Conservation (phyloP, 1,140 invertebrate species). For the Sesamia nonagrioides region DNA sequence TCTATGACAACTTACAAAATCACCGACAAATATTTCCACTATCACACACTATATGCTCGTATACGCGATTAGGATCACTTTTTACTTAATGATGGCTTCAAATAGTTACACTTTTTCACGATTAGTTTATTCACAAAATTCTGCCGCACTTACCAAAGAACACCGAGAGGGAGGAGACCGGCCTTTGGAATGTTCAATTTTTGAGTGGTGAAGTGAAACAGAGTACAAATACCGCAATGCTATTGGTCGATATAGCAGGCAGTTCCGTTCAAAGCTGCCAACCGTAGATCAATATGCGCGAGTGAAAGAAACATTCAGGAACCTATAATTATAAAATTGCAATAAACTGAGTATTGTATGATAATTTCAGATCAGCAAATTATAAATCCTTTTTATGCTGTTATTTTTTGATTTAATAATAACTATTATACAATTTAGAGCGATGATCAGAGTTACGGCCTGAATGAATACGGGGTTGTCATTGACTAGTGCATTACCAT, state of each 20-base stretch:
- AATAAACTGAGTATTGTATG: neutral
- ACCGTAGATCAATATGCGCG: conserved; percentile 78
- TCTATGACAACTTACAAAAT: conserved; percentile 75
- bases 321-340: conserved; percentile 58
- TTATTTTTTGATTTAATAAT: neutral
- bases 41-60: conserved; percentile 72
- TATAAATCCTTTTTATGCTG: neutral
- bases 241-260: conserved; percentile 78
- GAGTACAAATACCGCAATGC: conserved; percentile 74
- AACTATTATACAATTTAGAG: neutral
- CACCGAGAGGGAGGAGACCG: conserved; percentile 89
- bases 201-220: conserved; percentile 86
- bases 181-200: conserved; percentile 90
- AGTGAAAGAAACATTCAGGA: conserved; percentile 66
- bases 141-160: conserved; percentile 89
- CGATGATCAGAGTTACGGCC: conserved; percentile 9
- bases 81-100: conserved; percentile 69
- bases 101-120: conserved; percentile 84
- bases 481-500: conserved; percentile 80
- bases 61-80: conserved; percentile 71
- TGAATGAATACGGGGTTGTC: conserved; percentile 61
- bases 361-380: neutral
- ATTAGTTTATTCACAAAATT: conserved; percentile 81
- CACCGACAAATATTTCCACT: conserved; percentile 84
- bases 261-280: conserved; percentile 79